phyloP scores from a whole-genome alignment of 2,797 vertebrate species.

The Pangasius sanitwongsei region DNA sequence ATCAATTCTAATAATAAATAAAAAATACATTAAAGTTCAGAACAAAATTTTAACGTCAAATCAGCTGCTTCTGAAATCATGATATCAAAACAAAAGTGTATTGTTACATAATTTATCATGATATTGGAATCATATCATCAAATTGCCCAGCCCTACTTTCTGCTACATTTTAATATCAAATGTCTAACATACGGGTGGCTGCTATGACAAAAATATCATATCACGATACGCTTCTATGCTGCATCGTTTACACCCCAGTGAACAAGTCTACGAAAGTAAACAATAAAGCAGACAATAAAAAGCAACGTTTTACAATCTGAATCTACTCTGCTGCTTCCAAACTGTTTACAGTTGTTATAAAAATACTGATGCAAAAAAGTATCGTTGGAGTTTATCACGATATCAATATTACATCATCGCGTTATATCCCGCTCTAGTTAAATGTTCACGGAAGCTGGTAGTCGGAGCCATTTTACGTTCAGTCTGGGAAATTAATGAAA shows the following conservation, averaged over 20 bases:
- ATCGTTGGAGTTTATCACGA: background rate
- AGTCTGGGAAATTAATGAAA: slow-evolving; percentile 16
- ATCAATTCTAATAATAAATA: no score
- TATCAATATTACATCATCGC: background rate
- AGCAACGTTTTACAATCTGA: background rate
- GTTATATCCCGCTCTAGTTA: background rate
- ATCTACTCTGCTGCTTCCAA: background rate
- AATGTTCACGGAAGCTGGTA: background rate
- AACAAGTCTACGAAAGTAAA: background rate
- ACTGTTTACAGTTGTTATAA: background rate
- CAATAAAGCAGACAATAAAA: background rate
- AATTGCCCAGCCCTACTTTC: no score
- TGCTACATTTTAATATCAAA: background rate
- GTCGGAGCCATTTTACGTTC: background rate
- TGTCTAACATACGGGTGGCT: background rate
- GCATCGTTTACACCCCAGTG: background rate
- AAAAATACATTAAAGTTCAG: no score
- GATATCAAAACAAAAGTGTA: background rate
- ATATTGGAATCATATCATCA: background rate
- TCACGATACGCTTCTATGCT: background rate
- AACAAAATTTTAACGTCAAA: background rate
- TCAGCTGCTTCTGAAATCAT: background rate
- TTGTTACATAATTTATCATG: background rate
- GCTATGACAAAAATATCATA: background rate
- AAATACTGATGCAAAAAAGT: background rate